phyloP scores from a whole-genome alignment of 2,797 vertebrate genomes.

The Brachyalestes nurse region DNA sequence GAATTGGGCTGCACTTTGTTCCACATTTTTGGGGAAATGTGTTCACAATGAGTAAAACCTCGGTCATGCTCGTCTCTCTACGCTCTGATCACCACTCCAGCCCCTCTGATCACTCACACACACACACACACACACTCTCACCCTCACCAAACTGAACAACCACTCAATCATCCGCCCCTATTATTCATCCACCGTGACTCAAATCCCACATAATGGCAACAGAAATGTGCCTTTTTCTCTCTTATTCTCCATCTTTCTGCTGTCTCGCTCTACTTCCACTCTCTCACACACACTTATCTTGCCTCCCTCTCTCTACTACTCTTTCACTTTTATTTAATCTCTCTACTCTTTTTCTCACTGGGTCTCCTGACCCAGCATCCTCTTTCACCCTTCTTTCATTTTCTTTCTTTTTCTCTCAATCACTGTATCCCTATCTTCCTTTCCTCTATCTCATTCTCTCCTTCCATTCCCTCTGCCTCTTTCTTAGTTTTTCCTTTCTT shows the following conservation, averaged over 20 bases:
- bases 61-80: slow-evolving; percentile 37
- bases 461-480: neutral
- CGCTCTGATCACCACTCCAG: slow-evolving; percentile 34
- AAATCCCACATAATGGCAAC: slow-evolving; percentile 41
- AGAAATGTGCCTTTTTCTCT: slow-evolving; percentile 24
- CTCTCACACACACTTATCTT: neutral
- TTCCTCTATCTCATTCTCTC: neutral
- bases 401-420: neutral
- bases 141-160: neutral
- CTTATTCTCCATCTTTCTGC: neutral
- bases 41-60: slow-evolving; percentile 38
- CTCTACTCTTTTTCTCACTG: no score
- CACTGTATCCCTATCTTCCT: no score
- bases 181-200: slow-evolving; percentile 54
- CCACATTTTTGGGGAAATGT: slow-evolving; percentile 54
- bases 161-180: slow-evolving; percentile 32
- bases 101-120: slow-evolving; percentile 38
- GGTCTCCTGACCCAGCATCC: no score
- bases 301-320: neutral
- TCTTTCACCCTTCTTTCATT: neutral
- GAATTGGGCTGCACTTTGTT: slow-evolving; percentile 52
- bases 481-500: no score
- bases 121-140: neutral
- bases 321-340: no score
- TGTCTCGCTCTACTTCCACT: slow-evolving; percentile 25